Evolutionary conservation across 2,113 vertebrate species (phyloP), one percentile per base, ranked within the genome.

Genomic region (Solea solea): DNA sequence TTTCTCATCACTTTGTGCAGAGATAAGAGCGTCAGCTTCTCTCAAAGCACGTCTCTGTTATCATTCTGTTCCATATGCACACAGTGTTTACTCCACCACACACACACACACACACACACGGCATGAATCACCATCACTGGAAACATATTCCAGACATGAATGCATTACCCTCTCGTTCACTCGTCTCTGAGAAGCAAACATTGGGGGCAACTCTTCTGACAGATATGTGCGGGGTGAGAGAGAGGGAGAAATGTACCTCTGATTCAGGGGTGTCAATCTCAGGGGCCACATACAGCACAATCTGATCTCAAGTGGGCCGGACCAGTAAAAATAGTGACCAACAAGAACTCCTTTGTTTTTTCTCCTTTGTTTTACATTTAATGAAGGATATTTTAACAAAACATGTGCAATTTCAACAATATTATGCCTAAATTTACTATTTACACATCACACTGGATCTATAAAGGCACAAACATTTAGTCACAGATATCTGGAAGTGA

Each of bases 21-120:
- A 62, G 64, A 78, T 66, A 64, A 77, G 40, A 82, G 72, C 0
- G 16, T 53, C 52, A 12, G 48, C 41, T 52, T 34, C 21, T 34
- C 58, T 62, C 49, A 70, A 13, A 65, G 58, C 52, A 51, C 72
- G 21, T 40, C 61, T 5, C 41, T 39, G 62, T 74, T 77, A 86
- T 83, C 86, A 9, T 51, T 25, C 12, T 13, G 25, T 6, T 69
- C 74, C 75, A 74, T n/a, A 72, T 81, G 71, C 44, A 67, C 8
- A 9, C 8, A 3, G 13, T 11, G 15, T 75, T 67, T 71, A 76
- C 48, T 45, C 27, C 21, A 21, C 11, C 0, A 49, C 9, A 7
- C 14, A 21, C 21, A 21, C 21, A 9, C 58, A 9, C 58, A 21
- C 0, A 49, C 9, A 7, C 14, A 9, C 58, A 40, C n/a, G 44